Base-by-base conservation (phyloP, 2,888 invertebrate species). In the Torymus auratus region DNA sequence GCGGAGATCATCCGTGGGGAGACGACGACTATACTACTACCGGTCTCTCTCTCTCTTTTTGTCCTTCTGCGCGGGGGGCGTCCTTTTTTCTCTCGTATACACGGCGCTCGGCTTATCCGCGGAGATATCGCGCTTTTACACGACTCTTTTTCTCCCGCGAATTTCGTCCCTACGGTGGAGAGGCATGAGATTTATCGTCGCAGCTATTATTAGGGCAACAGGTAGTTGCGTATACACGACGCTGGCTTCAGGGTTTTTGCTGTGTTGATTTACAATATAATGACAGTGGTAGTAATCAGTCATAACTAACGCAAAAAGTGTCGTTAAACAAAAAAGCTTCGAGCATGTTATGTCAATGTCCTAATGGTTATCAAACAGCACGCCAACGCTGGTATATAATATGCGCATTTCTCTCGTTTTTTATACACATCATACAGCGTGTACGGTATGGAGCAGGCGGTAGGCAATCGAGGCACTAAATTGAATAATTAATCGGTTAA, bases 161-260 rank as follows among this genome's bases (percentile, higher is more conserved):
- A 41, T 41, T 41, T 5, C 7, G 41, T 7, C 41, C 7, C 41
- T 41, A 76, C n/a, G 55, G 17, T 65, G 1, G 12, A 12, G 69
- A 56, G 55, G 11, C 11, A 17, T 12, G 28, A 64, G 74, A 74
- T 78, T 74, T 80, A 74, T 70, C 53, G 69, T n/a, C 23, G 28
- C 14, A 53, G 28, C 23, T 80, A 74, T 80, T 74, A 70, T 80
- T 80, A 55, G 78, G 64, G 17, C 60, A 74, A 73, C 69, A 73
- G 73, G 67, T 79, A 79, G 15, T 23, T 50, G 0, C 41, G 41
- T 41, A 41, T 41, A 7, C 7, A 41, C 41, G 3, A 7, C 20
- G 20, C n/a, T 20, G 2, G 20, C 2, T 20, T 20, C 20, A 20
- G 20, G 3, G 28, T 28, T 28, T 28, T 28, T 28, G 3, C 3